These are phyloP conservation scores for Allophyes oxyacanthae DNA, from an alignment of 2,888 invertebrate genomes.

Conservation along the genomic window DNA sequence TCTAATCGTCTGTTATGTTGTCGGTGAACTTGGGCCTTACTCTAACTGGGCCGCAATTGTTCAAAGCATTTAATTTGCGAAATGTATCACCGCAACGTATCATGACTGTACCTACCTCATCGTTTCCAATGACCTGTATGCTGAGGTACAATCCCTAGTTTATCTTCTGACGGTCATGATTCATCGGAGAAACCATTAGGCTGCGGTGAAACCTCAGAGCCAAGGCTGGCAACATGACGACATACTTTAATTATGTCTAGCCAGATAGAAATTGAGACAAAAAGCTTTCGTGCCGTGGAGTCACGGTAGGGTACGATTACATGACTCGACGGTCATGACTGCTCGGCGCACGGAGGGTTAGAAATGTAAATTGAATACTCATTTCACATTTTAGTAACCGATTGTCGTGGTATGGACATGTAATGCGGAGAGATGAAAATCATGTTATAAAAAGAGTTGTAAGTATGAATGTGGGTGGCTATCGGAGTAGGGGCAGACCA, in stretches of 20 bases:
- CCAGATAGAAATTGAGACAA: constrained; percentile 61
- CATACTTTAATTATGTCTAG: constrained; percentile 61
- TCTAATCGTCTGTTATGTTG: too few species aligned
- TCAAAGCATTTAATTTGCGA: too few species aligned
- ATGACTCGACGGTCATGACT: constrained; percentile 26
- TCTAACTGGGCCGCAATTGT: too few species aligned
- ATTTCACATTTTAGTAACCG: neutral
- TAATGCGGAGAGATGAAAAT: too few species aligned
- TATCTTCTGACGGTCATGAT: constrained; percentile 9
- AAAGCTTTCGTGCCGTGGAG: constrained; percentile 54
- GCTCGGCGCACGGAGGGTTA: constrained; percentile 4
- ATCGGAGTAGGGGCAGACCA: too few species aligned
- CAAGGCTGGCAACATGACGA: constrained; percentile 67
- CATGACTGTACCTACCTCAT: too few species aligned
- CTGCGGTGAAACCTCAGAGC: constrained; percentile 57
- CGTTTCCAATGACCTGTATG: too few species aligned
- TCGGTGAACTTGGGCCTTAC: too few species aligned
- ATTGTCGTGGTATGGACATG: too few species aligned
- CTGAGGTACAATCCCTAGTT: constrained; percentile 24
- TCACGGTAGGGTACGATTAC: constrained; percentile 30
- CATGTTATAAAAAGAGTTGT: too few species aligned
- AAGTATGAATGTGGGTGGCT: too few species aligned
- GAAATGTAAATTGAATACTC: constrained; percentile 2
- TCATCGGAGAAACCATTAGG: constrained; percentile 56
- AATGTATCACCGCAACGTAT: too few species aligned